Evolutionary conservation across 2,113 vertebrate species (phyloP), one percentile per base, ranked within the genome.

Genomic region (Heteronetta atricapilla): DNA sequence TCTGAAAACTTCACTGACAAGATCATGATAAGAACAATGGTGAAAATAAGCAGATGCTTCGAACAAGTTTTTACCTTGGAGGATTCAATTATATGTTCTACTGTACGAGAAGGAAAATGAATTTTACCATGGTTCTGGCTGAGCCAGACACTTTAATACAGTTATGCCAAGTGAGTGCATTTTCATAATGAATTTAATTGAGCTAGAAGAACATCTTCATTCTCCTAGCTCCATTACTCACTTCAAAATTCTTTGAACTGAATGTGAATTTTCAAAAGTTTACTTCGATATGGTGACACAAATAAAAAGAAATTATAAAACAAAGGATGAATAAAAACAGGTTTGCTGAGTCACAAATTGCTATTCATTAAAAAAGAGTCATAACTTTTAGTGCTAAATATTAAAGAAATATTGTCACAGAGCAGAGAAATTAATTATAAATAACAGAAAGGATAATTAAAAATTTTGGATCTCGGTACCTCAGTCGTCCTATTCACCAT

Each of bases 401-500:
- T 77, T 52, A 58, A 52, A 56, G 58, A 69, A 70, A 87, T 67
- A 87, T 23, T 64, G 72, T 38, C 70, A 89, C 36, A 92, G 56
- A 92, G 62, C 20, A 94, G 50, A 90, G 82, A 78, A 95, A 77
- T 63, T 88, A 67, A 77, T 31, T 8, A 53, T 26, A 90, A 86
- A 66, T 60, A 86, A 92, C 28, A 97, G 90, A 96, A 89, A 97
- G 84, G 96, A 16, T 87, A 94, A 96, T 96, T 90, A 97, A 97
- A 97, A 97, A 95, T 75, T 25, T 63, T 97, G 91, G 4, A 66
- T 97, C 89, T 97, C 93, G 95, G 97, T 99, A 99, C 99, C 99
- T 99, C 99, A 62, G 99, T 99, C 94, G 99, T 99, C 98, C 99
- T 99, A 99, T 99, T 99, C 98, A 99, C 99, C 99, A 99, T 99